Base-by-base conservation (phyloP, 2,888 invertebrate species). In the Stenolophus ochropezus region DNA sequence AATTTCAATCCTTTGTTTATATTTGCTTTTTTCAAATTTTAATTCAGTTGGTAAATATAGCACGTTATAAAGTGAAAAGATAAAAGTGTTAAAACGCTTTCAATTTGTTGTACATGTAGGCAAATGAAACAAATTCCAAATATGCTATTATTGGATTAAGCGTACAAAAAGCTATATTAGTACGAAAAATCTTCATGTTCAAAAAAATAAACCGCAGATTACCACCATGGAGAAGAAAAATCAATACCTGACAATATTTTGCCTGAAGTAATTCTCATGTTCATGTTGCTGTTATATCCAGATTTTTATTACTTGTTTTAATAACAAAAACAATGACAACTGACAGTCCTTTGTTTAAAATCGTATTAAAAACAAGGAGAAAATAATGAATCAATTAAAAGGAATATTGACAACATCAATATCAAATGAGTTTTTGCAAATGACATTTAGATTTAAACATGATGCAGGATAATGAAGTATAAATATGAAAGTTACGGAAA, bases 241-340 rank as follows among this genome's bases (percentile, higher is more conserved):
- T 61, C 61, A 61, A 61, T 61, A 61, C 61, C 23, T 61, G 58
- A 58, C 58, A 58, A 58, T 58, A 58, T 58, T 58, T 58, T 58
- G n/a, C 61, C 61, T 61, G 61, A 25, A 61, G 25, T 61, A 21
- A 61, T 23, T 25, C 14, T 61, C n/a, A 53, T 53, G 53, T 53
- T 18, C 14, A 23, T 61, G n/a, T 61, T 11, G 6, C 21, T 56
- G 53, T 4, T 51, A 51, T 14, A 16, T 4, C 14, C 14, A 4
- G 51, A 16, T 51, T 14, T 58, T 58, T 61, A 4, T 61, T 25
- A 21, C 21, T 61, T 61, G 56, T 25, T 23, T 42, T 42, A 42
- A 42, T 42, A 20, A 20, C 56, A 56, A 56, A 25, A 61, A n/a
- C 61, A 61, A 21, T 61, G 25, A 61, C 61, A 61, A 61, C 61